phyloP scores from a whole-genome alignment of 2,113 vertebrate genomes.

The Thunnus thynnus region DNA sequence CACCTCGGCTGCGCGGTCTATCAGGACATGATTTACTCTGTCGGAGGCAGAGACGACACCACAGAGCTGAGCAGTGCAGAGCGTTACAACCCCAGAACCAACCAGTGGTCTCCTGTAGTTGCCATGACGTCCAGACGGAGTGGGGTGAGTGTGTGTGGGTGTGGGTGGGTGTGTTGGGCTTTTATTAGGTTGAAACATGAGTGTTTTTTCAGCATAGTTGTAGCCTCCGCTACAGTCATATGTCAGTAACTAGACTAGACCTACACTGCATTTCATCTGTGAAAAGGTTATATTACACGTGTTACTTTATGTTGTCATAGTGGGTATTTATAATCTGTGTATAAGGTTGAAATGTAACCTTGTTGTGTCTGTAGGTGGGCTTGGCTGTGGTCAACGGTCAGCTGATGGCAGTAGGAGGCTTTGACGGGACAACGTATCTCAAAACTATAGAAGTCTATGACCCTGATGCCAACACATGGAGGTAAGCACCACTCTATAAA shows the following conservation, averaged over 20 bases:
- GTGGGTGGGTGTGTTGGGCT: background rate
- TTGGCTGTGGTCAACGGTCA: conserved; percentile 98
- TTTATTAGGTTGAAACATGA: background rate
- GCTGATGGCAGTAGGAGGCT: conserved; percentile 98
- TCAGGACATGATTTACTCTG: conserved; percentile 99
- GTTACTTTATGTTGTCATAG: background rate
- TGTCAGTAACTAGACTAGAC: background rate
- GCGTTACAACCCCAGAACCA: conserved; percentile 97
- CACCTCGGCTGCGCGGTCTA: conserved; percentile 98
- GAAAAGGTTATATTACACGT: background rate
- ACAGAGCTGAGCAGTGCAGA: conserved; percentile 98
- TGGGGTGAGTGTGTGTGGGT: conserved; percentile 85
- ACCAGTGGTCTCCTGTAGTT: conserved; percentile 99
- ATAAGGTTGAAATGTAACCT: background rate
- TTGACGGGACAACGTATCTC: conserved; percentile 98
- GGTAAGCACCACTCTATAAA: conserved; percentile 81
- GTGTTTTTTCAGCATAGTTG: background rate
- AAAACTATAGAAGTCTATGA: conserved; percentile 99
- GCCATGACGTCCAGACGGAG: conserved; percentile 98
- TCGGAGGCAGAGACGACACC: conserved; percentile 96
- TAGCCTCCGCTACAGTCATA: no score
- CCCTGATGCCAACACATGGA: conserved; percentile 98
- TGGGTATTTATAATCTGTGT: background rate
- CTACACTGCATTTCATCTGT: background rate
- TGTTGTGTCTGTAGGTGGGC: conserved; percentile 88